Evolutionary conservation across 2,888 invertebrate genomes (phyloP), one percentile per base, ranked within the genome.

Genomic region (Athrips mouffetella): DNA sequence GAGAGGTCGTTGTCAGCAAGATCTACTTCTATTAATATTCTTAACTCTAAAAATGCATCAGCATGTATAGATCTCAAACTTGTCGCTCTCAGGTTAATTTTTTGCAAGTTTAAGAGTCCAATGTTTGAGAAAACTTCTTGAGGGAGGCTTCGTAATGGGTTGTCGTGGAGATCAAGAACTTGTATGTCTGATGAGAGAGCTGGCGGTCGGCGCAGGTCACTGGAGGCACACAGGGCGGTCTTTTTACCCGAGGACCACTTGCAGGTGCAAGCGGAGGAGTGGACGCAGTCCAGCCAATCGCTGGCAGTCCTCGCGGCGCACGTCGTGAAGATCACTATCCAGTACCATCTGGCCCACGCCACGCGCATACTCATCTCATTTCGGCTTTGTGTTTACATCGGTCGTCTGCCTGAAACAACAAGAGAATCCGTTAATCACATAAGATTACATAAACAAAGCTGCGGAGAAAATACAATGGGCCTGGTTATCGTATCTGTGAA

Each of bases 181-280:
- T 94, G 68, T 86, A 91, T 80, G 55, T 89, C 89, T 7, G 88
- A 76, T 57, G 88, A 87, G 67, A 89, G 87, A 54, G 87, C 72
- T 52, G 97, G 97, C 46, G 97, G 91, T 55, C 92, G 91, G 60
- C 93, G 93, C 60, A 96, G 91, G 62, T 94, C 94, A 59, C 94
- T 92, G 67, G 94, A 93, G 55, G 92, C 92, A 83, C 97, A 97
- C 51, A 94, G 90, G 48, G 96, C 97, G 35, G 95, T 95, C 78
- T 95, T 96, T 83, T 97, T 97, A 54, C 96, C 96, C 53, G 94
- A 94, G 35, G 94, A 94, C 97, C 97, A 97, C 87, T 96, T 96
- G 90, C 97, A 97, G 67, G 92, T 92, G 79, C 97, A 97, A 64
- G 94, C 92, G 55, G 92, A 89, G 67, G 95, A 94, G 59, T 92